A percentile compares a stretch with the other conserved stretches of the same genome.
These are phyloP conservation scores for Guaruba guarouba DNA, from an alignment of 2,113 vertebrate genomes.

Conservation along the genomic window DNA sequence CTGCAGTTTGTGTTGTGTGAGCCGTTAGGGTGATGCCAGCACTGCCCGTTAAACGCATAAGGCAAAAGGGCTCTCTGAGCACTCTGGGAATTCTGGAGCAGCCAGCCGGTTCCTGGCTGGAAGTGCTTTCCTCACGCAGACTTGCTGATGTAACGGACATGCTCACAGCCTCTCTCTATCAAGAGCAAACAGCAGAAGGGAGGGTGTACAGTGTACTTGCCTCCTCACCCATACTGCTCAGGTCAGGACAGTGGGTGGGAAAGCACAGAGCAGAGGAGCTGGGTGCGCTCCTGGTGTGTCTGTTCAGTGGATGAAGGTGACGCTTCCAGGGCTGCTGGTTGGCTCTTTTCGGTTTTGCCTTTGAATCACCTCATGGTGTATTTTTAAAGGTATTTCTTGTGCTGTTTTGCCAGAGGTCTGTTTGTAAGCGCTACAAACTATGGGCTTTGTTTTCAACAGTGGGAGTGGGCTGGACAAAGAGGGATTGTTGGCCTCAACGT, in stretches of 20 bases:
- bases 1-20: neutral
- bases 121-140: neutral
- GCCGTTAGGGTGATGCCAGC: no score
- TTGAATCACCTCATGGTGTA: neutral
- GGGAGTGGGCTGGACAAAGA: neutral
- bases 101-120: neutral
- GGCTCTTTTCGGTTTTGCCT: neutral
- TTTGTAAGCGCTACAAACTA: neutral
- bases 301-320: neutral
- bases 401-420: neutral
- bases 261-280: neutral
- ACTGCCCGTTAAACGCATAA: accelerated
- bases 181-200: accelerated
- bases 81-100: neutral
- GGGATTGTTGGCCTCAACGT: neutral
- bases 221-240: neutral
- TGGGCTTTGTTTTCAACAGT: neutral
- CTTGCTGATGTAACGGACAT: neutral
- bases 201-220: neutral
- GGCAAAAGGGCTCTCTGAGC: neutral
- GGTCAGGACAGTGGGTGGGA: neutral
- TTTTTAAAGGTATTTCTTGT: neutral
- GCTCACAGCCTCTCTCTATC: neutral
- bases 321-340: neutral
- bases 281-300: accelerated